Evolutionary conservation across 2,888 invertebrate species (phyloP), one percentile per base, ranked within the genome.

Genomic region (Ormyrus pomaceus): DNA sequence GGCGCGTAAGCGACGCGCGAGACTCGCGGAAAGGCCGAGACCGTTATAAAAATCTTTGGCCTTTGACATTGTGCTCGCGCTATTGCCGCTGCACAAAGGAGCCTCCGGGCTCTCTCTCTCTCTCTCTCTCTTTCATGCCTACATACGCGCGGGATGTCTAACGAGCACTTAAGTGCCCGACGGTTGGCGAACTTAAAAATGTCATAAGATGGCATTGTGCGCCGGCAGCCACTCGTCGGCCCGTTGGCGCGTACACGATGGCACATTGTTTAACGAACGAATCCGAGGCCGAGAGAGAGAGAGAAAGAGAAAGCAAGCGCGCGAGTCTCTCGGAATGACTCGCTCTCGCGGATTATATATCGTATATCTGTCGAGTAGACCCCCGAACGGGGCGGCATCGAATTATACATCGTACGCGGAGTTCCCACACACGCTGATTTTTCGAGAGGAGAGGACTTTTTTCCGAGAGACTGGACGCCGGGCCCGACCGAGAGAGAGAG

Each of bases 401-500:
- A 68, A 68, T 68, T 56, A 56, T 34, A 9, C 7, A 13, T 2
- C 8, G 58, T 5, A 68, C 73, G 6, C 34, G 34, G 71, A 50
- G 69, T 80, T 80, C 81, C 81, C 78, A 81, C 81, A 78, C 81
- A 73, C 68, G 66, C n/a, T 1, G 75, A n/a, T 53, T 13, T 68
- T 61, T 13, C 13, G 58, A 34, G 34, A 34, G 34, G 34, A 34
- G 34, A 13, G n/a, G 53, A 46, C 59, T 50, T 88, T 88, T 89
- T 90, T 89, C 89, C 89, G 87, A 85, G 87, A 90, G 90, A 90
- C 85, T 89, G 90, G 89, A 86, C 88, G 81, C n/a, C 11, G n/a
- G 8, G 64, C 0, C 55, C 9, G 13, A 13, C 9, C 4, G 13
- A 6, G n/a, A n/a, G n/a, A n/a, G n/a, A n/a, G 51, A 53, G 58